Conservation (phyloP, 2,888 invertebrate genomes). For the Ceriagrion tenellum region DNA sequence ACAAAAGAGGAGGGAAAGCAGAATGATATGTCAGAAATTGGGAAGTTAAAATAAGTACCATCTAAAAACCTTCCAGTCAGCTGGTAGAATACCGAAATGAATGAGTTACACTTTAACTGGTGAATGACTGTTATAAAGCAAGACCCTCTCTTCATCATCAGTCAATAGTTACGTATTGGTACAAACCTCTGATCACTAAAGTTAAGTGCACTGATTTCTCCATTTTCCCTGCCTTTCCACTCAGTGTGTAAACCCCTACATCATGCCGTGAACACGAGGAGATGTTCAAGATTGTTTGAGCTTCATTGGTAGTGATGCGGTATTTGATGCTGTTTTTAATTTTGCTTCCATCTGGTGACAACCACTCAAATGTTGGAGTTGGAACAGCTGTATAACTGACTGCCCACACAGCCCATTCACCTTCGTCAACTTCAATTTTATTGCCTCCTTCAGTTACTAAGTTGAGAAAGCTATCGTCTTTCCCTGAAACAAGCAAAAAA, state of each 20-base stretch:
- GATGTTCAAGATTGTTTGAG: neutral
- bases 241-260: constrained; percentile 1
- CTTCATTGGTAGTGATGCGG: neutral
- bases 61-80: too few relatives aligned
- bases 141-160: too few relatives aligned
- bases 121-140: too few relatives aligned
- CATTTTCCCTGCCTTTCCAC: neutral
- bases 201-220: neutral
- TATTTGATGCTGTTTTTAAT: constrained; percentile 20
- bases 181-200: constrained; percentile 9
- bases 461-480: neutral
- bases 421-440: neutral
- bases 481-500: neutral
- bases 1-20: too few relatives aligned
- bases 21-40: too few relatives aligned
- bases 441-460: neutral
- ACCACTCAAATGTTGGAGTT: constrained; percentile 14
- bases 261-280: neutral
- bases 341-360: constrained; percentile 6
- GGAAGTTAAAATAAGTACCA: too few relatives aligned
- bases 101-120: too few relatives aligned
- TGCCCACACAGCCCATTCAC: neutral
- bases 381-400: neutral
- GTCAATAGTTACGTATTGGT: too few relatives aligned
- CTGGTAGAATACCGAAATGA: too few relatives aligned